Base-by-base conservation (phyloP, 2,888 invertebrate genomes). In the Cheiracanthium punctorium region DNA sequence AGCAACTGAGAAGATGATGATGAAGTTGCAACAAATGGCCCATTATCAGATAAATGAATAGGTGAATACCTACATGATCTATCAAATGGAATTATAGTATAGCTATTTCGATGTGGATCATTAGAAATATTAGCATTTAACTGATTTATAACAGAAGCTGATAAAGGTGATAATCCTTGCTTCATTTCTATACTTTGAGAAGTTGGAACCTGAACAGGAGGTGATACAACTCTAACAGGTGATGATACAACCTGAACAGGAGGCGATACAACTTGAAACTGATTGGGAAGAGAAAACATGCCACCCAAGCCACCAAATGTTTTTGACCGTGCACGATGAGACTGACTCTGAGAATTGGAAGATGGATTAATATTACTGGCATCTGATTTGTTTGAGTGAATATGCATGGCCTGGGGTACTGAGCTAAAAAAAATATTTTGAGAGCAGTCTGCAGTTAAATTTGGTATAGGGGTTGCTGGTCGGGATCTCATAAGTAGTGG, bases 1-100 rank as follows among this genome's bases (percentile, higher is more conserved):
- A 86, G 71, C 28, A 86, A 70, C 5, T 64, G 80, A 43, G 86
- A 86, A 43, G 86, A 86, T 41, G 85, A 70, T 17, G 84, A 71
- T 24, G 75, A 43, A 41, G 72, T 32, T 69, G 84, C 65, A 28
- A 70, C 77, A 79, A 79, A 85, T 17, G 84, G 84, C 17, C 84
- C 74, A 67, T 43, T 73, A 29, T 79, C 72, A 41, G 77, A 29
- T 29, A 75, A 80, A 75, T 86, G 86, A 76, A 80, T 80, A 29
- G 75, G 86, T 48, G 75, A 75, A 30, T 75, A 64, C 7, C n/a
- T 20, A 20, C 52, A n/a, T 30, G 86, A 71, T 52, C 71, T 30
- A 33, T 80, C 75, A 65, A 80, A 75, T 33, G 80, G 86, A 48
- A 86, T 64, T 10, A 80, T 70, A 5, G 86, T 80, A 65, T 41